phyloP scores from a whole-genome alignment of 2,113 vertebrate species.

The Antechinus stuartii region DNA sequence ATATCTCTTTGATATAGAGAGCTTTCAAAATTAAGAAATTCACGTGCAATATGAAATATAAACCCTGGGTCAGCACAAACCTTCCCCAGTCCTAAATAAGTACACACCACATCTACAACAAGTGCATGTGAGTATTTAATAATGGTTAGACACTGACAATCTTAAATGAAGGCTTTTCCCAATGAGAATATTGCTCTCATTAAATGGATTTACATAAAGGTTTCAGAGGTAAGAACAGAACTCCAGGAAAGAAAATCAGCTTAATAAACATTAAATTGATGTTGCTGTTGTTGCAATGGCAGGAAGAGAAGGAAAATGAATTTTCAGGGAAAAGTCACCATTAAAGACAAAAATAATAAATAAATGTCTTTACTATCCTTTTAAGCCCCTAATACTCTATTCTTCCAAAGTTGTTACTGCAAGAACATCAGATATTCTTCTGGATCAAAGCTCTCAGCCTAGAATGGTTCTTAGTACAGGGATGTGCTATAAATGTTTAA shows the following conservation, averaged over 20 bases:
- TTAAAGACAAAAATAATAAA: neutral
- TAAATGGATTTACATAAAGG: neutral
- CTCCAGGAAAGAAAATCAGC: neutral
- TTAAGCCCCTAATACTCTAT: neutral
- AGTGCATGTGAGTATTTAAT: conserved; percentile 51
- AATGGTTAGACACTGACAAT: conserved; percentile 38
- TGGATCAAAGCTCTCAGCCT: neutral
- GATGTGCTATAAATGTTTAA: neutral
- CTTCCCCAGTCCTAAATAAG: conserved; percentile 13
- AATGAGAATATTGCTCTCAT: conserved; percentile 9
- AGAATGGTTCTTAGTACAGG: neutral
- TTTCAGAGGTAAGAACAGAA: neutral
- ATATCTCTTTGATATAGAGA: neutral
- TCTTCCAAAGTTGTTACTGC: neutral
- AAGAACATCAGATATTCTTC: neutral
- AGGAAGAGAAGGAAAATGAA: neutral
- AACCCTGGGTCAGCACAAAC: neutral
- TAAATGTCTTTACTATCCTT: neutral
- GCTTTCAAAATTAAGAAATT: conserved; percentile 36
- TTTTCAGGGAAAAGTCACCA: neutral
- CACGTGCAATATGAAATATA: conserved; percentile 16
- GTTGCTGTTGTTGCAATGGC: neutral
- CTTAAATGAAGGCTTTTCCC: conserved; percentile 55
- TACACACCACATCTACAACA: conserved; percentile 28
- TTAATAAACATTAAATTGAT: neutral